These are phyloP conservation scores for Paramuricea clavata DNA, from an alignment of 92 coral and sea anemone species.

Conservation along the genomic window DNA sequence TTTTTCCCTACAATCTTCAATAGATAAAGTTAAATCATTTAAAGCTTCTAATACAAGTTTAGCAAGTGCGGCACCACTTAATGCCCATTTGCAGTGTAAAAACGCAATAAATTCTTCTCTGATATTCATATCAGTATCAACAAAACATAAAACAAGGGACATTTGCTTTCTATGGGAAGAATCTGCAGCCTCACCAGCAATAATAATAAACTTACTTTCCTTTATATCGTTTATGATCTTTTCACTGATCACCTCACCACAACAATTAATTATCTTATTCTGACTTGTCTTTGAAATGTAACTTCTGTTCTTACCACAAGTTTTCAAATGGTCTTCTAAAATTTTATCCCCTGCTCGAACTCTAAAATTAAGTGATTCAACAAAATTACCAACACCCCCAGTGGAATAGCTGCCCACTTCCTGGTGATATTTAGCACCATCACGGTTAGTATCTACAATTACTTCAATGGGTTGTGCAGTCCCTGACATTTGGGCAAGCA, in stretches of 20 bases:
- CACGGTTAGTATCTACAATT: conserved; percentile 7
- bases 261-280: conserved; percentile 20
- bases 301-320: conserved; percentile 26
- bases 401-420: conserved; percentile 16
- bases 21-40: background rate
- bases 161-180: background rate
- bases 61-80: conserved; percentile 11
- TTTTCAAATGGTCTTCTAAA: conserved; percentile 24
- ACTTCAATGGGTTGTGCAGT: conserved; percentile 9
- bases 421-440: conserved; percentile 14
- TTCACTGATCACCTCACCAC: conserved; percentile 32
- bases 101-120: conserved; percentile 30
- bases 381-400: conserved; percentile 39
- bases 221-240: conserved; percentile 9
- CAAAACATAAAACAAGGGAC: conserved; percentile 28
- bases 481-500: conserved; percentile 2
- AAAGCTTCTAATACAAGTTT: background rate
- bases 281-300: conserved; percentile 42
- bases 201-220: background rate
- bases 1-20: conserved; percentile 30
- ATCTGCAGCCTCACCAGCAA: conserved; percentile 46
- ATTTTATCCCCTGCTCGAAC: conserved; percentile 44
- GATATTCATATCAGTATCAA: background rate
- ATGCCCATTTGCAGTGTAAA: conserved; percentile 31
- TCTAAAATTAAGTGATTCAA: conserved; percentile 47